Base-by-base conservation (phyloP, 2,113 vertebrate species). In the Oncorhynchus clarkii region DNA sequence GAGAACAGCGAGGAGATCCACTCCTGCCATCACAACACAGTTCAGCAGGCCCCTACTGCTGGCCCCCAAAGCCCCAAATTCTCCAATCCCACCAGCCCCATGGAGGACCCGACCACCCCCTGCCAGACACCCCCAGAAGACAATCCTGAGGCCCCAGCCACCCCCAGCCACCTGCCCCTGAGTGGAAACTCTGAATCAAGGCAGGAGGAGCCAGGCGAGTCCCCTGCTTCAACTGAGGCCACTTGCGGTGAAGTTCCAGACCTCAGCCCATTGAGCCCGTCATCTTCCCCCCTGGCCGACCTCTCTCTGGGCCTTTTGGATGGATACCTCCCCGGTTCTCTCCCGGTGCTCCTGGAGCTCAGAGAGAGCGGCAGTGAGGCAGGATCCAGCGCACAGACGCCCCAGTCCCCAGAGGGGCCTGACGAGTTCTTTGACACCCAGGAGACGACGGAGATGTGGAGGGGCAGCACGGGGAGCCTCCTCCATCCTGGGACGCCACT, bases 1-100 rank as follows among this genome's bases (percentile, higher is more conserved):
- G 93, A 93, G 4, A 90, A 90, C 92, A 94, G 89, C 0, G 96
- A 96, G 88, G 96, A 96, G 76, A 87, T 84, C 3, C 91, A 94
- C 79, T 66, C 76, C 3, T 76, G 82, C 45, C 90, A 90, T 9
- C 91, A 86, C 77, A 22, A 70, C 39, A 51, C 77, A 22, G 3
- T 62, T 48, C 92, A 89, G 73, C 57, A 73, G 1, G 67, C 51
- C 0, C 20, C 78, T 2, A 54, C 71, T 1, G 13, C 13, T 2
- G 74, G 68, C 6, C 73, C 74, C 8, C 86, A 71, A 39, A 39
- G 34, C 51, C 29, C 76, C 0, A 80, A 84, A 67, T 72, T 76
- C 1, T 12, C 80, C 0, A 66, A 57, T 54, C 77, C 31, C n/a
- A 18, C 2, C 24, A 80, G 45, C 70, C 65, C 62, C 0, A 18